Percentiles rank a stretch among this genome's conserved stretches.
phyloP scores from a whole-genome alignment of 1,140 invertebrate genomes.

The Leptinotarsa undecemlineata region DNA sequence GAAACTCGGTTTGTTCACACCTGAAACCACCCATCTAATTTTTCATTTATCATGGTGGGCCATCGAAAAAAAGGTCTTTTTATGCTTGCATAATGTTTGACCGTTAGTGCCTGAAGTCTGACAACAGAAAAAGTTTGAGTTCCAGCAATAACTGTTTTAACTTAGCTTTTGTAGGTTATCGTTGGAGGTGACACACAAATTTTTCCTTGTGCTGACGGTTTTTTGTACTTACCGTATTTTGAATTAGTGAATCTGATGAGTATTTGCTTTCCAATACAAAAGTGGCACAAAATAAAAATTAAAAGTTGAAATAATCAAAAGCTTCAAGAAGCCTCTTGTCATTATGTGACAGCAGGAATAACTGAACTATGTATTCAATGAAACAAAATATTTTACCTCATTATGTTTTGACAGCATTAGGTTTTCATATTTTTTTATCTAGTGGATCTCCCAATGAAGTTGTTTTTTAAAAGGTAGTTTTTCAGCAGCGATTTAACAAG shows the following conservation, averaged over 20 bases:
- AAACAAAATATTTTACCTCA: no score
- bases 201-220: slow-evolving; percentile 1
- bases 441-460: no score
- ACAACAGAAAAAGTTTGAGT: slow-evolving; percentile 9
- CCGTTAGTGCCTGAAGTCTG: slow-evolving; percentile 22
- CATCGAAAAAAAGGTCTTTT: background rate
- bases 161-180: slow-evolving; percentile 13
- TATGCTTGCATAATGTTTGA: slow-evolving; percentile 9
- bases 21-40: background rate
- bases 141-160: slow-evolving; percentile 20
- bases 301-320: background rate
- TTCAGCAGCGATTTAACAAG: no score
- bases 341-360: no score
- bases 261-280: background rate
- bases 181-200: slow-evolving; percentile 15
- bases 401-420: no score
- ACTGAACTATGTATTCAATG: no score
- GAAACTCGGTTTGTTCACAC: no score
- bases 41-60: background rate
- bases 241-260: background rate
- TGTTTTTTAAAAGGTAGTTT: no score
- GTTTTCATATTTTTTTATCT: no score
- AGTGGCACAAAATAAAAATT: background rate
- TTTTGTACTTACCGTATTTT: background rate
- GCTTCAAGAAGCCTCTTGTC: background rate